phyloP scores from a whole-genome alignment of 2,113 vertebrate genomes.

The Platichthys stellatus region DNA sequence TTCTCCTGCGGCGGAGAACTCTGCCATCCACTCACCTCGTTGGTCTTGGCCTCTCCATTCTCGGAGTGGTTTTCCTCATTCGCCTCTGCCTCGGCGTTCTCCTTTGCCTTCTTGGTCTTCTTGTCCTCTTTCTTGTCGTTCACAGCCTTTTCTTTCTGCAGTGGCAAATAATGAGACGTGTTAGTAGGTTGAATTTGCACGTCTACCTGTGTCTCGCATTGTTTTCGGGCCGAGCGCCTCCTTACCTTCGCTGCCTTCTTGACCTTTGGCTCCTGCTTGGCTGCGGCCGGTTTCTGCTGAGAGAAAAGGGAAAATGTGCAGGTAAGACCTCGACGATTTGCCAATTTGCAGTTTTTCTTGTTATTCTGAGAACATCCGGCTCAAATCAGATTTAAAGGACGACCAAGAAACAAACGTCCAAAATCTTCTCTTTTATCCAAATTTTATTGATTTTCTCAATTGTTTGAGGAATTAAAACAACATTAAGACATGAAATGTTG shows the following conservation, averaged over 20 bases:
- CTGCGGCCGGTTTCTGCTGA: constrained; percentile 83
- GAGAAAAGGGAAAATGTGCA: neutral
- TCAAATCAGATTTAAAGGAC: neutral
- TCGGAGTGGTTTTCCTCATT: constrained; percentile 94
- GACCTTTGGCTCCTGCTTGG: constrained; percentile 88
- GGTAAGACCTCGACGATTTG: neutral
- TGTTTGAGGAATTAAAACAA: neutral
- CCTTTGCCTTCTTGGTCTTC: constrained; percentile 89
- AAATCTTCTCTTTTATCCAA: neutral
- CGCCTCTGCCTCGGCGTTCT: constrained; percentile 87
- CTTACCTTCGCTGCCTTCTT: constrained; percentile 92
- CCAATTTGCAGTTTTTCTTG: neutral
- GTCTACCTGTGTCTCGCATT: neutral
- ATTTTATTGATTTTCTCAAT: neutral
- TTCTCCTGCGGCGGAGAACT: neutral
- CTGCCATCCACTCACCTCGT: constrained; percentile 80
- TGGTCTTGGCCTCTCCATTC: constrained; percentile 93
- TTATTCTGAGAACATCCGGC: neutral
- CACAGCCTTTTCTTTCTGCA: constrained; percentile 91
- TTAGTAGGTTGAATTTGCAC: neutral
- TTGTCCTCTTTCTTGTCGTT: constrained; percentile 91
- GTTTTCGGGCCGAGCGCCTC: neutral
- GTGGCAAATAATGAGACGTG: neutral
- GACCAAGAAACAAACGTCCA: neutral
- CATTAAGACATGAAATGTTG: neutral